Base-by-base conservation (phyloP, 1,140 invertebrate genomes). In the Zaprionus capensis region DNA sequence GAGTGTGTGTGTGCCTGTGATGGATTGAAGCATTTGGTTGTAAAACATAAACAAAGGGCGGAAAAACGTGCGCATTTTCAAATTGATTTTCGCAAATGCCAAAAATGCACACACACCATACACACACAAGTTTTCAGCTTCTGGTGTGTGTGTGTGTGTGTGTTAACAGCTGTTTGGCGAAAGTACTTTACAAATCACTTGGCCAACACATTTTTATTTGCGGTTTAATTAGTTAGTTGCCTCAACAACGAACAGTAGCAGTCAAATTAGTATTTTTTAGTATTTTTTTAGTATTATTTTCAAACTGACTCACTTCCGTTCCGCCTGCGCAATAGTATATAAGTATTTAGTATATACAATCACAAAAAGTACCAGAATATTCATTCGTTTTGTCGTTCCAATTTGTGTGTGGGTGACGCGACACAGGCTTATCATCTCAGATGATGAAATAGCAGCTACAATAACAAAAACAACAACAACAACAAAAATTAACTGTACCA, bases 201-300 rank as follows among this genome's bases (percentile, higher is more conserved):
- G 51, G 34, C 72, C 66, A 82, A 80, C 76, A 80, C 74, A 78
- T 81, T 87, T 81, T 51, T 77, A 78, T 81, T 78, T 88, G 84
- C 78, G 78, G 85, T 84, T 87, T 87, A 84, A 88, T 87, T 81
- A 79, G 84, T 88, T 74, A 74, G 71, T 82, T 86, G 65, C 65
- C 67, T n/a, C 79, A 76, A 79, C 68, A 69, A 69, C 17, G 46
- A 15, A 38, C 34, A 53, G n/a, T 14, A 62, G 51, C 36, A 69
- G 53, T 17, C 56, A 15, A 59, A 67, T 71, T 20, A 31, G 49
- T 58, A 53, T 53, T 73, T 70, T 68, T 49, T 69, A 57, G 57
- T 71, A 36, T 71, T 38, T 70, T 76, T 57, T 5, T 36, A 4
- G 28, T 28, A 7, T 28, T 28, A 7, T 31, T 77, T 49, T 64